A percentile compares a stretch with the other conserved stretches of the same genome.
Conservation (phyloP, 2,797 vertebrate species). For the Tympanoctomys barrerae region DNA sequence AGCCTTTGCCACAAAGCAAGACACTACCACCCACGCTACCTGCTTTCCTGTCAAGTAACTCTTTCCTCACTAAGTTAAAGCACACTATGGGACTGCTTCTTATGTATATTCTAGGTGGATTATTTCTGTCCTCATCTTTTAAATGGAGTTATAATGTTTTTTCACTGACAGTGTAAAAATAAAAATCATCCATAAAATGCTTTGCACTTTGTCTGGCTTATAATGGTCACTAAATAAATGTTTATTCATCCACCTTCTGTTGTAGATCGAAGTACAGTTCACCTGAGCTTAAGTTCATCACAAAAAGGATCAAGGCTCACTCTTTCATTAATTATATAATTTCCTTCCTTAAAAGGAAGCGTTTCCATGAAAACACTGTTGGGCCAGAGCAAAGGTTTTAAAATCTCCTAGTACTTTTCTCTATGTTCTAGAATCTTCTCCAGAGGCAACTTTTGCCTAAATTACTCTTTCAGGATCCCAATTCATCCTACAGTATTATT, state of each 20-base stretch:
- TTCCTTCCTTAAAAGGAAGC: background rate
- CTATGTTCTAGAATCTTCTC: background rate
- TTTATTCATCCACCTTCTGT: background rate
- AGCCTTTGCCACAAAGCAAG: background rate
- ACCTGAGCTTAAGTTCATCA: background rate
- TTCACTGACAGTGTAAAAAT: background rate
- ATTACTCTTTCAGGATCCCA: background rate
- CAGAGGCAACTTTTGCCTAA: background rate
- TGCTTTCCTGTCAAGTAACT: background rate
- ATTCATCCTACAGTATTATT: background rate
- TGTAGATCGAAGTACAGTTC: conserved; percentile 11
- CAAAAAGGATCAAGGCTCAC: background rate
- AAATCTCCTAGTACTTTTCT: background rate
- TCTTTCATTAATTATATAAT: background rate
- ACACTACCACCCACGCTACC: too few relatives aligned
- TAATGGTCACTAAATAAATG: conserved; percentile 8
- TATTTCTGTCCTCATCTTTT: conserved; percentile 22
- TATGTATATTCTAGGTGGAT: background rate
- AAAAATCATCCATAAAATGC: background rate
- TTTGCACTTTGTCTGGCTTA: background rate
- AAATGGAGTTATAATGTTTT: background rate
- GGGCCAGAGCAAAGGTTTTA: background rate
- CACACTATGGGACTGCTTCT: background rate
- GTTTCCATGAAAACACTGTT: background rate
- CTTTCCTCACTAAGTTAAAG: background rate